These are phyloP conservation scores for Drosophila sulfurigaster DNA, from an alignment of 1,140 invertebrate species.

Conservation along the genomic window DNA sequence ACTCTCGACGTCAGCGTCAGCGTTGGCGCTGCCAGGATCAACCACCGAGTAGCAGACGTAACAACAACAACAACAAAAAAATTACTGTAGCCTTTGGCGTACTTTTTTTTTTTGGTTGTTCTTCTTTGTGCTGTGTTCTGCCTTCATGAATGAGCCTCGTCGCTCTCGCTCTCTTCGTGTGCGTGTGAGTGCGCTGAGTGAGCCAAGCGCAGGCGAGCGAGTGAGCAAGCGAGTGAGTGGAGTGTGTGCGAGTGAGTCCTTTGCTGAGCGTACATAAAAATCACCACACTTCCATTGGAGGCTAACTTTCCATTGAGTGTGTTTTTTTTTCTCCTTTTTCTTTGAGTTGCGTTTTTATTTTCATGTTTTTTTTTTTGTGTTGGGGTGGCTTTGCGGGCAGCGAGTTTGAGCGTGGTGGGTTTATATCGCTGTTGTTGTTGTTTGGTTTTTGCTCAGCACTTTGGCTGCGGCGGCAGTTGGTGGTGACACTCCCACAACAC, in stretches of 20 bases:
- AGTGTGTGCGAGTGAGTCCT: slow-evolving; percentile 25
- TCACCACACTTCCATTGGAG: slow-evolving; percentile 49
- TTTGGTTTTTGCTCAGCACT: neutral
- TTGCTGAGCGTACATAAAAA: slow-evolving; percentile 39
- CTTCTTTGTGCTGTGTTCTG: neutral
- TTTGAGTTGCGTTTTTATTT: slow-evolving; percentile 22
- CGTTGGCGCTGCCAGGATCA: slow-evolving; percentile 50
- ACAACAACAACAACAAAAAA: slow-evolving; percentile 30
- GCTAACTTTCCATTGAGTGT: slow-evolving; percentile 42
- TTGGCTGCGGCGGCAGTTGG: slow-evolving; percentile 30
- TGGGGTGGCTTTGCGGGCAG: slow-evolving; percentile 37
- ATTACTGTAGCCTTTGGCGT: slow-evolving; percentile 24
- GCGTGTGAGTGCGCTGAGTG: slow-evolving; percentile 22
- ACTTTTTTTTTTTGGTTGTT: slow-evolving; percentile 10
- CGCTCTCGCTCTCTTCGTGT: slow-evolving; percentile 16
- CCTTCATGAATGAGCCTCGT: slow-evolving; percentile 33
- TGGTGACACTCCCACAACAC: slow-evolving; percentile 33
- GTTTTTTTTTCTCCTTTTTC: slow-evolving; percentile 29
- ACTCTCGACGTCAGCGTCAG: neutral
- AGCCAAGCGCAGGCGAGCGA: slow-evolving; percentile 4
- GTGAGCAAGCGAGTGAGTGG: slow-evolving; percentile 19
- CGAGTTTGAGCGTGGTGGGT: slow-evolving; percentile 48
- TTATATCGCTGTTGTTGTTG: neutral
- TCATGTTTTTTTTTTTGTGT: slow-evolving; percentile 1
- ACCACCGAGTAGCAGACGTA: slow-evolving; percentile 39